Percentiles rank a stretch among this genome's conserved stretches.
phyloP scores from a whole-genome alignment of 2,888 invertebrate species.

The Agrochola litura region DNA sequence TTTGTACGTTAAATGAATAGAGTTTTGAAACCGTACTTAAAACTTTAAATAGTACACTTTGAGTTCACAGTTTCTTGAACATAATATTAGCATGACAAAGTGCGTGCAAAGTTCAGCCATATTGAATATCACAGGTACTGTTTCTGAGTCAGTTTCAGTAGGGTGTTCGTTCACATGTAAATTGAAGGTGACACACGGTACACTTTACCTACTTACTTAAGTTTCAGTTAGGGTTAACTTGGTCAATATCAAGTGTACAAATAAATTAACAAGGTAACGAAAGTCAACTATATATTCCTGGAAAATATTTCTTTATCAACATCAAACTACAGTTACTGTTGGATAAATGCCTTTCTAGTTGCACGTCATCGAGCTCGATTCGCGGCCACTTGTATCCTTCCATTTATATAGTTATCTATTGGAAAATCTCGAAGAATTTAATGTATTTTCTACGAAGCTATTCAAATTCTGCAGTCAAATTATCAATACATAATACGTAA shows the following conservation, averaged over 20 bases:
- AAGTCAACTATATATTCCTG: neutral
- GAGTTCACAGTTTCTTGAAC: constrained; percentile 11
- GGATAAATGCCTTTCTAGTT: too few relatives aligned
- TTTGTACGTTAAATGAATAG: too few relatives aligned
- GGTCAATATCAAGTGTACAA: constrained; percentile 8
- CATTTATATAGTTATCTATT: too few relatives aligned
- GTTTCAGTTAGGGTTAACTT: constrained; percentile 26
- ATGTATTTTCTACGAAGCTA: too few relatives aligned
- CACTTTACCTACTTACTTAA: constrained; percentile 5
- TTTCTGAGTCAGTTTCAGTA: constrained; percentile 20
- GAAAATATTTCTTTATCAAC: too few relatives aligned
- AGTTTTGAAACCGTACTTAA: neutral
- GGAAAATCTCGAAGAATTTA: too few relatives aligned
- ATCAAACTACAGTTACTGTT: too few relatives aligned
- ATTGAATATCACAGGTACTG: constrained; percentile 34
- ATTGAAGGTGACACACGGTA: constrained; percentile 41
- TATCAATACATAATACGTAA: too few relatives aligned
- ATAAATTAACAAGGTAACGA: neutral
- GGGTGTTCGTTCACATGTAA: constrained; percentile 39
- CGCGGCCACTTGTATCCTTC: too few relatives aligned
- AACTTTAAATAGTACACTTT: neutral
- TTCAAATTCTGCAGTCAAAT: too few relatives aligned
- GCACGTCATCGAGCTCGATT: too few relatives aligned
- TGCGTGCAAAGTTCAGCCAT: constrained; percentile 22
- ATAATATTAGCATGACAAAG: constrained; percentile 7